Evolutionary conservation across 1,140 invertebrate genomes (phyloP).

Genomic region (Drosophila obscura): DNA sequence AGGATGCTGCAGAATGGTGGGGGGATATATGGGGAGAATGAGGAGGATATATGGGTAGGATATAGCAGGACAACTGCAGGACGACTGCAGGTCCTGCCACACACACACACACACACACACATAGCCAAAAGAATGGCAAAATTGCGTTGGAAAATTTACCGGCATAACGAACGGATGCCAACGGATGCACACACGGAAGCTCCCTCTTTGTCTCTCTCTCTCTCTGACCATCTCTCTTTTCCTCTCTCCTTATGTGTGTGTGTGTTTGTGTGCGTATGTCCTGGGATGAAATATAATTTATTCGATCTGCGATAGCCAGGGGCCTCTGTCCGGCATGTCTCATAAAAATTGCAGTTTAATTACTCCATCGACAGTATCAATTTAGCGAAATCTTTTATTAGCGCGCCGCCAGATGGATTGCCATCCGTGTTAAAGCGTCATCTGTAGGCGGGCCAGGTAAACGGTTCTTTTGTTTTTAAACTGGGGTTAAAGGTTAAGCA

Average conservation of each 20-base stretch:
- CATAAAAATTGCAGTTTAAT: conserved; percentile 84
- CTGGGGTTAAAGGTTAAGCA: neutral
- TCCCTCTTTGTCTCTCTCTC: conserved; percentile 16
- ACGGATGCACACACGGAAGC: conserved; percentile 51
- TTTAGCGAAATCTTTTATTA: conserved; percentile 83
- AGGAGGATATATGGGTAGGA: no score
- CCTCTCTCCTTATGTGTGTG: conserved; percentile 9
- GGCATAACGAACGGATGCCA: conserved; percentile 40
- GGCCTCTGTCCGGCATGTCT: conserved; percentile 82
- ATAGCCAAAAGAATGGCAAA: conserved; percentile 43
- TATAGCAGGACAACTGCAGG: conserved; percentile 10
- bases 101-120: conserved; percentile 20
- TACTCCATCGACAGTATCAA: conserved; percentile 84
- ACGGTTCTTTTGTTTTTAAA: conserved; percentile 18
- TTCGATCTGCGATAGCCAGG: conserved; percentile 80
- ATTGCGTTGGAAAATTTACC: conserved; percentile 73
- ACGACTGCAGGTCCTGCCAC: conserved; percentile 23
- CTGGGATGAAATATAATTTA: conserved; percentile 75
- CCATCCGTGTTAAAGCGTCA: conserved; percentile 78
- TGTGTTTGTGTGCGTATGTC: conserved; percentile 38
- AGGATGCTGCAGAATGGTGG: no score
- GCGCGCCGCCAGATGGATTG: conserved; percentile 73
- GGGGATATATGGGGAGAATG: no score
- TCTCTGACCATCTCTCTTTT: conserved; percentile 11
- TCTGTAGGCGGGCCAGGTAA: conserved; percentile 71